A percentile compares a stretch with the other conserved stretches of the same genome.
These are phyloP conservation scores for Tokudaia tokunoshimensis DNA, from an alignment of 2,797 vertebrate genomes.

Conservation along the genomic window DNA sequence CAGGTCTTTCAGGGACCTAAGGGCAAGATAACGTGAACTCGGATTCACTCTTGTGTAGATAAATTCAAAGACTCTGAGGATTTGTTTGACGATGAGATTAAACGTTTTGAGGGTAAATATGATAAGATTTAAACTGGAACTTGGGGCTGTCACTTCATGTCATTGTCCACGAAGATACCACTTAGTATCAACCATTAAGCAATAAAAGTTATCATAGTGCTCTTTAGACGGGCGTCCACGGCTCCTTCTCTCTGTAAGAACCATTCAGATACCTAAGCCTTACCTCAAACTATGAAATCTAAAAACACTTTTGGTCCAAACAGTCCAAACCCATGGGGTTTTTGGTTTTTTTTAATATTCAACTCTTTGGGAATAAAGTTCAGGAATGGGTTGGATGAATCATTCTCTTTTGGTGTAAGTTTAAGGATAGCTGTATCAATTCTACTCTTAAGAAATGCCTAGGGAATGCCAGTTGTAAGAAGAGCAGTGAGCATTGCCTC, in stretches of 20 bases:
- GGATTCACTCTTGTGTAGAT: not conserved
- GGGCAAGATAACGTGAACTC: not conserved
- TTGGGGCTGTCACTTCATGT: not conserved
- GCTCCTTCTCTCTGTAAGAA: not conserved
- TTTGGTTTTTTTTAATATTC: not conserved
- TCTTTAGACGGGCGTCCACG: not conserved
- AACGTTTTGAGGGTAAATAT: not conserved
- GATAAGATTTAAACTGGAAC: conserved; percentile 38
- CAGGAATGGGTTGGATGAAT: not conserved
- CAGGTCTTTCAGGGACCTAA: not conserved
- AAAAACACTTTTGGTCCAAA: too few species aligned
- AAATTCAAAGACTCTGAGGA: not conserved
- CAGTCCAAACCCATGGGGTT: not conserved
- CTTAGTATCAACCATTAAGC: not conserved
- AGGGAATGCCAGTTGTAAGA: not conserved
- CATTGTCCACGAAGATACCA: not conserved
- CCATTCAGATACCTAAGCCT: too few species aligned
- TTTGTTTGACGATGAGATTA: not conserved
- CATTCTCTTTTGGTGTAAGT: conserved; percentile 26
- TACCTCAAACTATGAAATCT: not conserved
- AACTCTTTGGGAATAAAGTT: conserved; percentile 43
- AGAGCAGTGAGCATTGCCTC: not conserved
- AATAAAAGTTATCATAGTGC: not conserved
- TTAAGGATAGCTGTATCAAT: not conserved
- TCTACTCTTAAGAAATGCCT: not conserved